These are phyloP conservation scores for Whitmania pigra DNA, from an alignment of 1,140 invertebrate genomes.

Conservation along the genomic window DNA sequence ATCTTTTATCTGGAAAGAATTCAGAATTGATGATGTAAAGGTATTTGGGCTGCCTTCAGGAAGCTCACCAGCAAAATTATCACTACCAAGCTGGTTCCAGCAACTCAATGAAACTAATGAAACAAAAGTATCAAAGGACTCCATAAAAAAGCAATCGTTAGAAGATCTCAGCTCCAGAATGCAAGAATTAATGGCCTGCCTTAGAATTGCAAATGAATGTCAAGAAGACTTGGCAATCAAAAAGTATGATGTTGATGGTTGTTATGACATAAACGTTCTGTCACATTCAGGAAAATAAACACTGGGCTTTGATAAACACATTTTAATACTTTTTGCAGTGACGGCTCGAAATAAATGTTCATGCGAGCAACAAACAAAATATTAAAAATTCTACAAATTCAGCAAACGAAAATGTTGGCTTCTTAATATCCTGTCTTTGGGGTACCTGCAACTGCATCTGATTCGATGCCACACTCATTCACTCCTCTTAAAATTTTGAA, in stretches of 20 bases:
- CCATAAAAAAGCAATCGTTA: constrained; percentile 33
- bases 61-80: background rate
- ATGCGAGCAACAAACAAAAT: too few species aligned
- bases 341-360: too few species aligned
- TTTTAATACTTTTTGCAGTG: too few species aligned
- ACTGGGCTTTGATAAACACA: too few species aligned
- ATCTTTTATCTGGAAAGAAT: constrained; percentile 47
- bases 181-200: constrained; percentile 37
- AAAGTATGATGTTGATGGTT: constrained; percentile 34
- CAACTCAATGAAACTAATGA: constrained; percentile 28
- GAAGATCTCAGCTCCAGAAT: constrained; percentile 31
- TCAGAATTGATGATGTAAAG: constrained; percentile 45
- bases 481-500: constrained; percentile 74
- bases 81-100: constrained; percentile 33
- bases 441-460: constrained; percentile 60
- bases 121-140: constrained; percentile 31
- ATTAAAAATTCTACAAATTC: too few species aligned
- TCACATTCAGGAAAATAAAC: constrained; percentile 10
- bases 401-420: too few species aligned
- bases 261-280: constrained; percentile 15
- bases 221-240: constrained; percentile 31
- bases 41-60: constrained; percentile 33
- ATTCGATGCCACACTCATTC: constrained; percentile 78
- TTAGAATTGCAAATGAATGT: constrained; percentile 31
- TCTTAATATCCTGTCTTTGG: constrained; percentile 42